These are phyloP conservation scores for Petrocephalus zakoni DNA, from an alignment of 2,113 vertebrate genomes.

Conservation along the genomic window DNA sequence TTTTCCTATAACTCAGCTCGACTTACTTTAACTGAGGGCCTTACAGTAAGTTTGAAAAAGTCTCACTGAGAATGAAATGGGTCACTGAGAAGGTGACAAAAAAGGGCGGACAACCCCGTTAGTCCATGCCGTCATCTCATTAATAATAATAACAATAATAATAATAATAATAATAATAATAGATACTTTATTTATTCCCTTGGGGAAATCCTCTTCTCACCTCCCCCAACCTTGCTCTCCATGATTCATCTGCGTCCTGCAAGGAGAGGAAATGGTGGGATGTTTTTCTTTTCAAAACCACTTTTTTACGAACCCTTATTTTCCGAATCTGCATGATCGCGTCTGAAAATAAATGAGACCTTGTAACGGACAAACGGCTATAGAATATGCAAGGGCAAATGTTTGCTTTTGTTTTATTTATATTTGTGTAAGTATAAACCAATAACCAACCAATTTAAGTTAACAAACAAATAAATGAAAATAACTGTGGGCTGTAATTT, in stretches of 20 bases:
- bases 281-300: not conserved
- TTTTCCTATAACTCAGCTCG: slow-evolving; percentile 5
- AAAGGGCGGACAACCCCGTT: not conserved
- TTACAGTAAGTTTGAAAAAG: not conserved
- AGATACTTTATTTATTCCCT: too few relatives aligned
- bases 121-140: not conserved
- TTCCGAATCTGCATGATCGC: not conserved
- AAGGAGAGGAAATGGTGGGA: not conserved
- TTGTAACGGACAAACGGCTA: not conserved
- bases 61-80: not conserved
- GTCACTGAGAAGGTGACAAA: not conserved
- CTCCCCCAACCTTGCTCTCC: too few relatives aligned
- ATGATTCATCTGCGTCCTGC: not conserved
- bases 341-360: not conserved
- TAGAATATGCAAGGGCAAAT: not conserved
- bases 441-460: not conserved
- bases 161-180: too few relatives aligned
- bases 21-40: not conserved
- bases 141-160: too few relatives aligned
- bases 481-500: not conserved
- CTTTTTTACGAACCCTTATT: not conserved
- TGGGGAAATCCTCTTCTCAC: too few relatives aligned
- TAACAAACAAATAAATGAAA: not conserved
- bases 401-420: not conserved
- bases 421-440: not conserved